Conservation (phyloP, 2,888 invertebrate genomes). For the Spialia ferax region DNA sequence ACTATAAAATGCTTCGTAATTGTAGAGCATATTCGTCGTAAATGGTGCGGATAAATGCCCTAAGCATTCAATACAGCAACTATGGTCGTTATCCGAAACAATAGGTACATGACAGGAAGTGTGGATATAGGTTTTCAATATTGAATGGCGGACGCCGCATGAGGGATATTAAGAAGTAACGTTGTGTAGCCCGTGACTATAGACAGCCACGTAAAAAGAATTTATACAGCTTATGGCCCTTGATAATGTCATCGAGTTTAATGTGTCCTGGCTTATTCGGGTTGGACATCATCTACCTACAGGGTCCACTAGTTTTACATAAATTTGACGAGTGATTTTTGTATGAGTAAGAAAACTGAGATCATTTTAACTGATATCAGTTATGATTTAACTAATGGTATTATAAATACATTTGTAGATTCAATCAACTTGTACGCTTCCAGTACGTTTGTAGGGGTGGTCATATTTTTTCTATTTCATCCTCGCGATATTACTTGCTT, state of each 20-base stretch:
- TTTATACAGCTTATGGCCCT: too few relatives aligned
- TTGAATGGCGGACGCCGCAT: conserved; percentile 6
- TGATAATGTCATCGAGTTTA: too few relatives aligned
- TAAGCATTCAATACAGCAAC: conserved; percentile 9
- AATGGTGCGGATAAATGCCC: conserved; percentile 9
- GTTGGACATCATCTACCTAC: too few relatives aligned
- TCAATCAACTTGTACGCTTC: too few relatives aligned
- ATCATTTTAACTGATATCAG: neutral
- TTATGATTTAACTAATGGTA: too few relatives aligned
- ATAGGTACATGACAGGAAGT: conserved; percentile 20
- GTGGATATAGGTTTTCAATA: conserved; percentile 21
- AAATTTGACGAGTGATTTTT: neutral
- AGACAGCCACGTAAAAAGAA: neutral
- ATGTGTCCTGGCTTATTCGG: too few relatives aligned
- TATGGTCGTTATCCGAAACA: conserved; percentile 6
- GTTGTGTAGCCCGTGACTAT: neutral
- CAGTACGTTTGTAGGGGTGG: too few relatives aligned
- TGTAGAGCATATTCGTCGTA: conserved; percentile 1
- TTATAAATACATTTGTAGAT: too few relatives aligned
- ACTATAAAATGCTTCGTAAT: neutral
- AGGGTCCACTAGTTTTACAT: too few relatives aligned
- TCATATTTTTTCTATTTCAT: neutral
- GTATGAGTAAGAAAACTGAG: neutral
- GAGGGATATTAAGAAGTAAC: conserved; percentile 4
- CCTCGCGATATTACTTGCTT: neutral